These are phyloP conservation scores for Montipora foliosa DNA, from an alignment of 64 coral and sea anemone genomes.

Conservation along the genomic window DNA sequence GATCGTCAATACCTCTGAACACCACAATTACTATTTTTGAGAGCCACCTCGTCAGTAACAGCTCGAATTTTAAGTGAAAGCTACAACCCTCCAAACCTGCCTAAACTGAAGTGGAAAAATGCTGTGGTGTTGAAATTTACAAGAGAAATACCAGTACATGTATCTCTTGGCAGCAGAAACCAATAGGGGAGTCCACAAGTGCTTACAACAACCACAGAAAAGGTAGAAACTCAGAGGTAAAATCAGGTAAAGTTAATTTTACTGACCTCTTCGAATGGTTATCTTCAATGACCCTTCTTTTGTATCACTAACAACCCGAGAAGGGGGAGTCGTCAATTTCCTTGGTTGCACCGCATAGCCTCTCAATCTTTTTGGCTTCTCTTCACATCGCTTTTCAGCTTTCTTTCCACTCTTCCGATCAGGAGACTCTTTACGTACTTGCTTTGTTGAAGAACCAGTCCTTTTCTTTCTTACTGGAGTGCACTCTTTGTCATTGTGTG, in stretches of 20 bases:
- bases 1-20: no score
- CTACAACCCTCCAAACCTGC: no score
- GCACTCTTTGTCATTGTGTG: background rate
- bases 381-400: background rate
- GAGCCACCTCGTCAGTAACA: no score
- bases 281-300: conserved; percentile 9
- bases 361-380: background rate
- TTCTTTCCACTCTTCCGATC: conserved; percentile 4
- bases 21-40: no score
- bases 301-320: conserved; percentile 20
- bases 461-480: background rate
- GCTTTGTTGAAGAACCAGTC: background rate
- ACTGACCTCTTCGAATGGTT: conserved; percentile 27
- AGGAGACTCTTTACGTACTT: background rate
- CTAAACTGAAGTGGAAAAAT: no score
- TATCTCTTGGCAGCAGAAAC: no score
- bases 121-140: no score
- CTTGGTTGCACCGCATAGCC: background rate
- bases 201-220: no score
- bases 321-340: background rate
- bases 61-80: no score
- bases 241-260: background rate
- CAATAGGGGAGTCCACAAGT: no score
- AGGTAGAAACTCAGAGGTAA: no score
- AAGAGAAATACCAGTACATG: no score